Evolutionary conservation across 2,888 invertebrate genomes (phyloP), one percentile per base, ranked within the genome.

Genomic region (Eupeodes luniger): DNA sequence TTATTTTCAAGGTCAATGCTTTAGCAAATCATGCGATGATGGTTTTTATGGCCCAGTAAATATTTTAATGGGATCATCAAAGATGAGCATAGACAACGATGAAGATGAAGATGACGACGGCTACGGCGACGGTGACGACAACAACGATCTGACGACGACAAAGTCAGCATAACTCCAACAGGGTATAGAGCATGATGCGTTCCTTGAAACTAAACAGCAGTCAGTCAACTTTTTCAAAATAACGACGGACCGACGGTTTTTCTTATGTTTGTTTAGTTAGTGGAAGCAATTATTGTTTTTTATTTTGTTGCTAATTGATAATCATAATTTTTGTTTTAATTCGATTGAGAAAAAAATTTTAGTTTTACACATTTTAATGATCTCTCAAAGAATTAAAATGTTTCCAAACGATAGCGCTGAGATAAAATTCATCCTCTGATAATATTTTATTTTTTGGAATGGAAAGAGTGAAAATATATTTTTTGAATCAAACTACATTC

Each of bases 1-100:
- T 90, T 91, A 91, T 90, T 91, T 87, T 91, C 93, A 93, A 93
- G 93, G 93, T 92, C 89, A 76, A 57, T 92, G 91, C 87, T 89
- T 76, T 87, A 81, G 90, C 91, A 91, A 91, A 93, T 92, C 92
- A 92, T 93, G 92, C 93, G 92, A 93, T 85, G 85, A 85, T 85
- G 88, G 67, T 81, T 88, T 93, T 93, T 93, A 93, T 93, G 91
- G 91, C 90, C 90, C 90, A 92, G 92, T 93, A 93, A 93, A 93
- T 92, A 92, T 91, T 91, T 93, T 93, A 92, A 93, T 93, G 92
- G 85, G 85, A 88, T 88, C 88, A 85, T 77, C 85, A 81, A 72
- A 81, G 81, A 74, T 74, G 67, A 81, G 74, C 88, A 85, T 74
- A 75, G 81, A 84, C 70, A 49, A 55, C 11, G 40, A 14, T 49